These are phyloP conservation scores for Cantharis nigra DNA, from an alignment of 2,888 invertebrate genomes.

Conservation along the genomic window DNA sequence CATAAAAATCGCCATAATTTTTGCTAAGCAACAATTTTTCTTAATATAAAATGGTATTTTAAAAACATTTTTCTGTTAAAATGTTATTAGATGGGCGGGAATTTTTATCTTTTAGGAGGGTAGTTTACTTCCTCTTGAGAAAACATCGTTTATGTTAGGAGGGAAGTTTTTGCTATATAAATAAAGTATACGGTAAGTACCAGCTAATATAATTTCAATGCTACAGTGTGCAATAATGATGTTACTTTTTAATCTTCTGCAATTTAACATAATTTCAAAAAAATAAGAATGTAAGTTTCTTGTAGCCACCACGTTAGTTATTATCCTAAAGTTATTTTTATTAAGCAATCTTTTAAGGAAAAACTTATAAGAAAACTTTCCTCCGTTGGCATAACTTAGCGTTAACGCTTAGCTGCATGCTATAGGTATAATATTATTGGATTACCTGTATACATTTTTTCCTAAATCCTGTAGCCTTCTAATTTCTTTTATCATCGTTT, in stretches of 20 bases:
- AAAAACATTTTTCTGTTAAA: slow-evolving; percentile 22
- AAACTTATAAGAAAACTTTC: background rate
- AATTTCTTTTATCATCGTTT: background rate
- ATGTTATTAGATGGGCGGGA: slow-evolving; percentile 27
- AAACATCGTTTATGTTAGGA: slow-evolving; percentile 30
- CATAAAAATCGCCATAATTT: slow-evolving; percentile 18
- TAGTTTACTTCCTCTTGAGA: slow-evolving; percentile 29
- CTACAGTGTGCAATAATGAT: slow-evolving; percentile 7
- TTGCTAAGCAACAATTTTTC: slow-evolving; percentile 21
- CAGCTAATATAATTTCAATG: slow-evolving; percentile 24
- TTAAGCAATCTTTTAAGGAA: background rate
- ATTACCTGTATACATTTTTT: background rate
- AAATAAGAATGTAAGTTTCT: background rate
- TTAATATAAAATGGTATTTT: slow-evolving; percentile 27
- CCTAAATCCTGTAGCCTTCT: background rate
- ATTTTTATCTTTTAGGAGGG: slow-evolving; percentile 33
- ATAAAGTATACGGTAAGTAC: slow-evolving; percentile 22
- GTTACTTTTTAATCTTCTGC: background rate
- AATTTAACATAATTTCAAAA: background rate
- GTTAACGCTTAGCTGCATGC: background rate
- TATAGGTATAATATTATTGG: background rate
- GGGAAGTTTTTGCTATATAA: slow-evolving; percentile 27
- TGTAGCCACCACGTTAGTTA: background rate
- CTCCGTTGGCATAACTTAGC: background rate
- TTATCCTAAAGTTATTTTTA: background rate